These are phyloP conservation scores for Caloenas nicobarica DNA, from an alignment of 2,113 vertebrate genomes.

Conservation along the genomic window DNA sequence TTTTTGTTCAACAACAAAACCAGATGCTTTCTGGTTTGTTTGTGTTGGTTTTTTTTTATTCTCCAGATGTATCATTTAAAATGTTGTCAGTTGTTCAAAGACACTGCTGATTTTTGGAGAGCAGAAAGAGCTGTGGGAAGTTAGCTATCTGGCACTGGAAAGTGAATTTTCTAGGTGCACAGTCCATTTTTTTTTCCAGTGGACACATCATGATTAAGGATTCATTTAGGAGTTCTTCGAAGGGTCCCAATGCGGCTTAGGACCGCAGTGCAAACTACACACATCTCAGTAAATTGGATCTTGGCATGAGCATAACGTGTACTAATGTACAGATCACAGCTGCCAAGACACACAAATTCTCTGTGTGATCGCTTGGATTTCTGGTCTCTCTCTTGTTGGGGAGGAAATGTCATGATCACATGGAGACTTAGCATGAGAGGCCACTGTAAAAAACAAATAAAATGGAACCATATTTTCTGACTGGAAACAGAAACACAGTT, in stretches of 20 bases:
- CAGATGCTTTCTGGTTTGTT: slow-evolving; percentile 47
- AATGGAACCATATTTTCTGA: slow-evolving; percentile 39
- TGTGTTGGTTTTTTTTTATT: neutral
- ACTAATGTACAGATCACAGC: neutral
- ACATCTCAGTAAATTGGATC: neutral
- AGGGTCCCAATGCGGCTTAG: neutral
- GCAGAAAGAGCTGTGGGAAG: slow-evolving; percentile 26
- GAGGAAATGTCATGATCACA: slow-evolving; percentile 54
- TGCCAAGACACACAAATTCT: slow-evolving; percentile 63
- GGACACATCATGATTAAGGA: neutral
- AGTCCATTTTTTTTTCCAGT: neutral
- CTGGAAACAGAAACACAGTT: slow-evolving; percentile 14
- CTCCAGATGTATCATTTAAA: slow-evolving; percentile 60
- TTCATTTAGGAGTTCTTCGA: neutral
- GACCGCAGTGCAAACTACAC: neutral
- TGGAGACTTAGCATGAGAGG: slow-evolving; percentile 39
- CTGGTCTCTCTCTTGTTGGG: slow-evolving; percentile 38
- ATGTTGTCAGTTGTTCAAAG: slow-evolving; percentile 38
- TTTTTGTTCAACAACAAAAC: slow-evolving; percentile 66
- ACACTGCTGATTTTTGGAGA: slow-evolving; percentile 36
- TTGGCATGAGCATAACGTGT: neutral
- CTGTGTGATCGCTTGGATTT: neutral
- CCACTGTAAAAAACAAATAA: slow-evolving; percentile 60
- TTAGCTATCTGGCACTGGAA: neutral
- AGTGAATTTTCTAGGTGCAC: neutral